phyloP scores from a whole-genome alignment of 2,113 vertebrate genomes.

The Notothenia coriiceps region DNA sequence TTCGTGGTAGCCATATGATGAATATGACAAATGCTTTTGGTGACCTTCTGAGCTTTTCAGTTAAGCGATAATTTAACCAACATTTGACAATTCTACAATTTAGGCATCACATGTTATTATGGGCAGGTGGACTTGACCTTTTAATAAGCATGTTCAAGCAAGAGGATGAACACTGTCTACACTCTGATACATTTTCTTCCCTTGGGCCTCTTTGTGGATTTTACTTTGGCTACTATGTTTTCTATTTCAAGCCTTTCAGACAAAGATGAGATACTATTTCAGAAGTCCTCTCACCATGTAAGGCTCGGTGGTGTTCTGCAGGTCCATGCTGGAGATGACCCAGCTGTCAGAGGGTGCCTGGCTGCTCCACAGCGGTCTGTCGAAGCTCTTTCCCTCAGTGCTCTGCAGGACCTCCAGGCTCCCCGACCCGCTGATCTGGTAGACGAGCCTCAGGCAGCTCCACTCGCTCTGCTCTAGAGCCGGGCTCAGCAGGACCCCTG shows the following conservation, averaged over 20 bases:
- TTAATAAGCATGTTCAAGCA: background rate
- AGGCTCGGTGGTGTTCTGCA: conserved; percentile 85
- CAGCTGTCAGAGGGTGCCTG: conserved; percentile 90
- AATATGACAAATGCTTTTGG: background rate
- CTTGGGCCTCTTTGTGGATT: no score
- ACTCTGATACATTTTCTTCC: background rate
- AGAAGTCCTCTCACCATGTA: conserved; percentile 84
- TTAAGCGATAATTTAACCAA: background rate
- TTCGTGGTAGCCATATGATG: background rate
- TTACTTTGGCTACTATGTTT: no score
- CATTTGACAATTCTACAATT: background rate
- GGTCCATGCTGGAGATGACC: conserved; percentile 92
- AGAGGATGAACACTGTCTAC: background rate
- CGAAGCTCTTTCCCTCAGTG: conserved; percentile 89
- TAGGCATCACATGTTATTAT: background rate
- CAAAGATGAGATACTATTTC: background rate
- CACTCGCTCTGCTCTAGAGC: conserved; percentile 88
- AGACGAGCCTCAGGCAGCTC: conserved; percentile 93
- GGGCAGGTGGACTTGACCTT: background rate
- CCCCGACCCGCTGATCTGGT: conserved; percentile 86
- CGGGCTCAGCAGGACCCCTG: conserved; percentile 88
- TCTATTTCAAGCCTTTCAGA: background rate
- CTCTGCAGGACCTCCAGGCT: conserved; percentile 88
- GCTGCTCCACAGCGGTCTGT: conserved; percentile 90
- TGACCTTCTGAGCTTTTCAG: background rate